Evolutionary conservation across 2,113 vertebrate species (phyloP).

Genomic region (Conger conger): DNA sequence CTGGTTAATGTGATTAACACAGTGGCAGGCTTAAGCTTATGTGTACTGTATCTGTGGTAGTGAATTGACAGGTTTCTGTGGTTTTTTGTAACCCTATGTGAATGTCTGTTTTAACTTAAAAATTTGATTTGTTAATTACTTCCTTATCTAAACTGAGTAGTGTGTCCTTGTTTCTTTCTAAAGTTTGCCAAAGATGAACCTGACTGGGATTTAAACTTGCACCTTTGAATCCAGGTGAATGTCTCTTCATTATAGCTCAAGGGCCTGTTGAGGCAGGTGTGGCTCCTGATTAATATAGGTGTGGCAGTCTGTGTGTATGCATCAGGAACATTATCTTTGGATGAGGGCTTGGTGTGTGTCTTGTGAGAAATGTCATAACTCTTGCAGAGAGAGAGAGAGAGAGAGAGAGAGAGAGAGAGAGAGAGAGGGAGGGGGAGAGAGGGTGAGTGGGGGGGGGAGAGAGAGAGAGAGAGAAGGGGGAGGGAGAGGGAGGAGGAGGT

Average conservation of each 20-base stretch:
- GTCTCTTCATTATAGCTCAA: conserved; percentile 51
- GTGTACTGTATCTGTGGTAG: neutral
- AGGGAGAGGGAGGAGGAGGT: conserved; percentile 36
- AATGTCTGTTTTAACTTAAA: neutral
- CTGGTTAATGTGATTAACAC: neutral
- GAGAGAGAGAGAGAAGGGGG: conserved; percentile 41
- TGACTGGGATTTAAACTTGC: neutral
- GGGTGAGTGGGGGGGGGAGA: too few relatives aligned
- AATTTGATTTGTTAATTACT: neutral
- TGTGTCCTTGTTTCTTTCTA: conserved; percentile 16
- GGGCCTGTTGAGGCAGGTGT: conserved; percentile 73
- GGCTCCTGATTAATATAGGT: conserved; percentile 68
- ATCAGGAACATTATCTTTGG: conserved; percentile 64
- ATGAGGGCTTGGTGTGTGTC: conserved; percentile 50
- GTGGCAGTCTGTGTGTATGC: conserved; percentile 69
- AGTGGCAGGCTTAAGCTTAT: neutral
- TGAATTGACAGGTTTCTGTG: neutral
- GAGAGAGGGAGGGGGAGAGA: conserved; percentile 43
- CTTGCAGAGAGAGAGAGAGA: conserved; percentile 31
- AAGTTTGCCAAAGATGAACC: neutral
- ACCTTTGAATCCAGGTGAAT: conserved; percentile 28
- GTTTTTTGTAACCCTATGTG: neutral
- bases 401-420: conserved; percentile 32
- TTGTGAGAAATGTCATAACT: conserved; percentile 64
- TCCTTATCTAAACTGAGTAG: neutral